phyloP scores from a whole-genome alignment of 2,797 vertebrate species.

The Malurus splendens region DNA sequence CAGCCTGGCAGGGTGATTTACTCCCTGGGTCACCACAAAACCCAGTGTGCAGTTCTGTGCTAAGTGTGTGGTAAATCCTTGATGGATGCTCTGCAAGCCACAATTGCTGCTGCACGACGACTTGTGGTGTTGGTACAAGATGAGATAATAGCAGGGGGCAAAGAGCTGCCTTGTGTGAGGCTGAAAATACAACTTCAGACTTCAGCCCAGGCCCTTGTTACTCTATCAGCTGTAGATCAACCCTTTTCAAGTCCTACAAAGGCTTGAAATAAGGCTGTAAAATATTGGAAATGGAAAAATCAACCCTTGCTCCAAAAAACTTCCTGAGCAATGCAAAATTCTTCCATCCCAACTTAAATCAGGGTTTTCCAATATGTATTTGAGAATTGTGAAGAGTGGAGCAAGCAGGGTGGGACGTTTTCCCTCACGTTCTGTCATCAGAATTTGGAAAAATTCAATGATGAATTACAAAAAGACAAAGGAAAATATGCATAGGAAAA shows the following conservation, averaged over 20 bases:
- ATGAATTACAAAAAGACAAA: background rate
- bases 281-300: background rate
- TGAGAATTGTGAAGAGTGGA: background rate
- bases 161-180: background rate
- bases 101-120: background rate
- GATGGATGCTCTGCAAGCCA: constrained; percentile 6
- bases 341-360: background rate
- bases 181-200: background rate
- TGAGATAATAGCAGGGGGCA: constrained; percentile 27
- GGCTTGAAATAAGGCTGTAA: background rate
- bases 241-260: background rate
- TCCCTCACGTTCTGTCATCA: background rate
- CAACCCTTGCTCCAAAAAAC: background rate
- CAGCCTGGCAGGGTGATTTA: background rate
- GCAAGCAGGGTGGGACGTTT: accelerated
- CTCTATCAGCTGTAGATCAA: background rate
- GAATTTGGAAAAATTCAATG: background rate
- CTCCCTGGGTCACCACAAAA: constrained; percentile 5
- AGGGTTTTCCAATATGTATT: background rate
- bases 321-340: background rate
- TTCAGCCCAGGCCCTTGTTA: background rate
- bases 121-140: constrained; percentile 2
- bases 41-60: background rate
- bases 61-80: constrained; percentile 45
- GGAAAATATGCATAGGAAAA: background rate